These are phyloP conservation scores for Allophyes oxyacanthae DNA, from an alignment of 2,888 invertebrate genomes.

Conservation along the genomic window DNA sequence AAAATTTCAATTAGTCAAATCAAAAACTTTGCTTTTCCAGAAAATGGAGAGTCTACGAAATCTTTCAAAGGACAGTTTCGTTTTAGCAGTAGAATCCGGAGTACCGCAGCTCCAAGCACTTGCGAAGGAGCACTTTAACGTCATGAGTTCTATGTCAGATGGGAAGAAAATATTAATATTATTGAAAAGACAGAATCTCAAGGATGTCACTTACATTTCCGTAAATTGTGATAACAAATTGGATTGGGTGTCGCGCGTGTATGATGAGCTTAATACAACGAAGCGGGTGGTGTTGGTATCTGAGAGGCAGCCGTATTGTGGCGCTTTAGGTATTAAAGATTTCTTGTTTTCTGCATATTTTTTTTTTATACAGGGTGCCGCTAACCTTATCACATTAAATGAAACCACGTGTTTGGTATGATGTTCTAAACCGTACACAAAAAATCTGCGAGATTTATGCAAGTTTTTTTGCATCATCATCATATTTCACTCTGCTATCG, in stretches of 20 bases:
- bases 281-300: slow-evolving; percentile 67
- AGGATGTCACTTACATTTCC: slow-evolving; percentile 59
- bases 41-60: slow-evolving; percentile 61
- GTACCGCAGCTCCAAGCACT: slow-evolving; percentile 56
- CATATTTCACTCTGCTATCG: too few species aligned
- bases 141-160: slow-evolving; percentile 66
- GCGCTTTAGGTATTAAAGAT: slow-evolving; percentile 64
- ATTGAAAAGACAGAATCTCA: slow-evolving; percentile 58
- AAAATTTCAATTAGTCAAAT: neutral
- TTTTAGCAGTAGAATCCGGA: slow-evolving; percentile 64
- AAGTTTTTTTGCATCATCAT: too few species aligned
- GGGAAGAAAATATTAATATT: slow-evolving; percentile 64
- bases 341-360: neutral
- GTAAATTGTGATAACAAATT: slow-evolving; percentile 66
- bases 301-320: slow-evolving; percentile 68
- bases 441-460: too few species aligned
- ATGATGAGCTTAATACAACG: slow-evolving; percentile 63
- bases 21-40: slow-evolving; percentile 57
- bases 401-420: too few species aligned
- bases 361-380: too few species aligned
- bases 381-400: too few species aligned
- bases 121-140: slow-evolving; percentile 58
- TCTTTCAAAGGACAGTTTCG: slow-evolving; percentile 60
- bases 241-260: slow-evolving; percentile 65
- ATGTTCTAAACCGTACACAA: too few species aligned